Evolutionary conservation across 2,888 invertebrate species (phyloP), one percentile per base, ranked within the genome.

Genomic region (Lingula anatina): DNA sequence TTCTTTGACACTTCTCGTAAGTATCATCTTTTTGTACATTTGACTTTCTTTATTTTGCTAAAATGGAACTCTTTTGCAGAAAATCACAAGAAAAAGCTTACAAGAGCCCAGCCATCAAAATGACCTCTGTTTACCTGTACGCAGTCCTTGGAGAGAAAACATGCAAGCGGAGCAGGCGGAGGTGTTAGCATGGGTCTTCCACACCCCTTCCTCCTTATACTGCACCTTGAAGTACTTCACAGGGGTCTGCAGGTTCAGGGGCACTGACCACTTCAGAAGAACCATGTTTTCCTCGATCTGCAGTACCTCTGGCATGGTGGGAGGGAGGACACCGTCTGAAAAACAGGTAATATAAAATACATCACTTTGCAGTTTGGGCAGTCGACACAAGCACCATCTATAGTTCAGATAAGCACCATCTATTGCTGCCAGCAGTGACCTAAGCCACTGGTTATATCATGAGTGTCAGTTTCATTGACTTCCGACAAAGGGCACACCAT

Each of bases 221-320:
- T 90, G 90, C 2, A 90, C 87, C 80, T 92, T 92, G 75, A 91
- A 95, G 74, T 93, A 93, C 61, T 83, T 83, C 63, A 95, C 92
- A 1, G 86, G 83, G 23, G 94, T 78, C 0, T 93, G 93, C 42
- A 84, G 85, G 68, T 90, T 89, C 23, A 83, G 81, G 0, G 89
- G 87, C 0, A 91, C 88, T 15, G 82, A 82, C 95, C 95, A 96
- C 27, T 90, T 84, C 12, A 95, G 86, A 87, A 93, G 91, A 1
- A 94, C 94, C 9, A 92, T 89, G 40, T 89, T 86, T 65, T 95
- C 93, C 0, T 89, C 87, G 44, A 93, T 79, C 24, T 92, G 83
- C 0, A 90, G 89, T 37, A 96, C 86, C 62, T 87, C 88, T 0
- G 95, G 95, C 21, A 84, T 85, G 1, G 88, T 86, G 0, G 95